Conservation (phyloP, 2,797 vertebrate species). For the Xyrichtys novacula region DNA sequence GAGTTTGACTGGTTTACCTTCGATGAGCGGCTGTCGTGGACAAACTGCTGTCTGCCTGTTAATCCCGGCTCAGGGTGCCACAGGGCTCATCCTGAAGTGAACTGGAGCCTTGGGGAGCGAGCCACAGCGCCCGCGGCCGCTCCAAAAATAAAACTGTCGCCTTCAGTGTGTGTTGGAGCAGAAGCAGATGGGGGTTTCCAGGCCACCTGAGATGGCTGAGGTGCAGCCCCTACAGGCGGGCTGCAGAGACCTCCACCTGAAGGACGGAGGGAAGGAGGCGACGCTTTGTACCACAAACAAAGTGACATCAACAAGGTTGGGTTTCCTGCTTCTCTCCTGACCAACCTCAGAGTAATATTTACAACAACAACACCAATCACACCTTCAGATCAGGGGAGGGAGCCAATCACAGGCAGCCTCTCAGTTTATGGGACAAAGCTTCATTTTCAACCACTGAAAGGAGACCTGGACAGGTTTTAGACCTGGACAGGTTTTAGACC, state of each 20-base stretch:
- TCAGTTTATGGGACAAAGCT: too few relatives aligned
- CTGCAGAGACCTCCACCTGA: slow-evolving; percentile 59
- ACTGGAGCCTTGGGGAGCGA: slow-evolving; percentile 74
- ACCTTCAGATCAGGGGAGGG: not conserved
- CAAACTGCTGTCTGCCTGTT: slow-evolving; percentile 75
- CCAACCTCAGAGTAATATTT: not conserved
- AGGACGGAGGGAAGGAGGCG: not conserved
- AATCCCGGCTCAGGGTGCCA: slow-evolving; percentile 78
- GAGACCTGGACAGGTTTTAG: too few relatives aligned
- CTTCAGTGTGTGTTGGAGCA: slow-evolving; percentile 71
- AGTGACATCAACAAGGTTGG: not conserved
- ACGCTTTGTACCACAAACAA: too few relatives aligned
- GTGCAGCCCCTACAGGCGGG: slow-evolving; percentile 71
- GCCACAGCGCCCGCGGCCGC: slow-evolving; percentile 63
- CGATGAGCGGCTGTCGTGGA: slow-evolving; percentile 58
- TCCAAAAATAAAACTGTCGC: slow-evolving; percentile 89
- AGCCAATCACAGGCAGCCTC: too few relatives aligned
- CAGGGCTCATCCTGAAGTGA: slow-evolving; percentile 79
- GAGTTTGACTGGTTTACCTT: slow-evolving; percentile 82
- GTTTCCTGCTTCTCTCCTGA: not conserved
- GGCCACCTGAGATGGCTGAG: slow-evolving; percentile 77
- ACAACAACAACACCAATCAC: not conserved
- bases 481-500: too few relatives aligned
- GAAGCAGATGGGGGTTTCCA: slow-evolving; percentile 73
- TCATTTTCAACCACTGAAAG: too few relatives aligned